Evolutionary conservation across 2,113 vertebrate genomes (phyloP), one percentile per base, ranked within the genome.

Genomic region (Chauna torquata): DNA sequence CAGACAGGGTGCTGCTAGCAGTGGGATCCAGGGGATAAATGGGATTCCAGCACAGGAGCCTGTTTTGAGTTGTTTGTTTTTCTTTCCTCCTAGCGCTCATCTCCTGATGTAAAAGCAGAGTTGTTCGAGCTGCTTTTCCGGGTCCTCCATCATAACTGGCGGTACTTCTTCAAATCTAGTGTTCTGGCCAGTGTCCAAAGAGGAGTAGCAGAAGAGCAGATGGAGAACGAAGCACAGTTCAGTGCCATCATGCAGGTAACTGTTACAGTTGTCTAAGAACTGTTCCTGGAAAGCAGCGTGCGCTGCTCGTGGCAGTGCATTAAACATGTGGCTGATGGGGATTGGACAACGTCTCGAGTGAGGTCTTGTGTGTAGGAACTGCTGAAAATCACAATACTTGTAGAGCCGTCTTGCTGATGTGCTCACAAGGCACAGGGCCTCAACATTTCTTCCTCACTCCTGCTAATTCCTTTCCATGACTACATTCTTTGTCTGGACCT

Each of bases 191-290:
- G 98, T 8, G 99, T 99, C 68, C 99, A 99, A 94, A 98, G 98
- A 97, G 99, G 98, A 22, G 95, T 96, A 3, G 92, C 97, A 1
- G 99, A 99, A 77, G 99, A 99, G 54, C 98, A 98, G 93, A 99
- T 99, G 99, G 99, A 99, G 97, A 99, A 99, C 0, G 98, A 99
- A 94, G 98, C 98, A 4, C 99, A 99, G 97, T 99, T 99, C 98
- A 98, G 98, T 92, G 98, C 99, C 92, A 99, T 99, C 82, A 99
- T 99, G 99, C 99, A 99, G 99, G 99, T 99, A 96, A 93, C 13
- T 3, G 6, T 20, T 16, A 0, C 34, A 0, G 0, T 2, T n/a
- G 2, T 8, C 57, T 80, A 47, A 47, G 61, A 47, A 1, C 13
- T 30, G 25, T 34, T 27, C 16, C 75, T 18, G 49, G 69, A 19